phyloP scores from a whole-genome alignment of 2,888 invertebrate species.

The Gastrophysa polygoni region DNA sequence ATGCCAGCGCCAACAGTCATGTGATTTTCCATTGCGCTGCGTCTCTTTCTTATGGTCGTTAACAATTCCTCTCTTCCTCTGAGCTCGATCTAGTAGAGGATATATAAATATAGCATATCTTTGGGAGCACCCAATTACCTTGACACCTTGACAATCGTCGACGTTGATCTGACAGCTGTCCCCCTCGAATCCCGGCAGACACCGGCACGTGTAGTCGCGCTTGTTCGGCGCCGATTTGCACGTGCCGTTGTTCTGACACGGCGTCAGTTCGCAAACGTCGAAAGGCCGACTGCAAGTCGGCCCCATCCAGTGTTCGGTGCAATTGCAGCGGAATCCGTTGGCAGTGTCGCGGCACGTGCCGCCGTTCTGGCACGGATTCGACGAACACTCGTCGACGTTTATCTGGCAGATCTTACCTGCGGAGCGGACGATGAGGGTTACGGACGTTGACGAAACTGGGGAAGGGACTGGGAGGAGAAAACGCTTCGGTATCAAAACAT shows the following conservation, averaged over 20 bases:
- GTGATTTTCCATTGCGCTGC: too few species aligned
- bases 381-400: conserved; percentile 60
- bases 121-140: conserved; percentile 21
- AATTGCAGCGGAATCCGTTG: conserved; percentile 64
- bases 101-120: too few species aligned
- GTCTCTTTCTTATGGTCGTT: too few species aligned
- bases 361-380: conserved; percentile 63
- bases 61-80: too few species aligned
- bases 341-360: conserved; percentile 61
- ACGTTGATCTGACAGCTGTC: conserved; percentile 67
- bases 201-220: conserved; percentile 66
- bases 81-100: too few species aligned
- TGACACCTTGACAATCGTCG: conserved; percentile 68
- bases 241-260: conserved; percentile 69
- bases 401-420: conserved; percentile 64
- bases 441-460: too few species aligned
- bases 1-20: too few species aligned
- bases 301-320: conserved; percentile 65
- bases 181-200: conserved; percentile 71
- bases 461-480: too few species aligned
- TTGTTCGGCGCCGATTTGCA: conserved; percentile 62
- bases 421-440: not conserved
- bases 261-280: conserved; percentile 64
- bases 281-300: conserved; percentile 63
- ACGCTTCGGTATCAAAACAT: too few species aligned